Percentiles rank a stretch among this genome's conserved stretches.
phyloP scores from a whole-genome alignment of 2,797 vertebrate genomes.

The Rhynchotus rufescens region DNA sequence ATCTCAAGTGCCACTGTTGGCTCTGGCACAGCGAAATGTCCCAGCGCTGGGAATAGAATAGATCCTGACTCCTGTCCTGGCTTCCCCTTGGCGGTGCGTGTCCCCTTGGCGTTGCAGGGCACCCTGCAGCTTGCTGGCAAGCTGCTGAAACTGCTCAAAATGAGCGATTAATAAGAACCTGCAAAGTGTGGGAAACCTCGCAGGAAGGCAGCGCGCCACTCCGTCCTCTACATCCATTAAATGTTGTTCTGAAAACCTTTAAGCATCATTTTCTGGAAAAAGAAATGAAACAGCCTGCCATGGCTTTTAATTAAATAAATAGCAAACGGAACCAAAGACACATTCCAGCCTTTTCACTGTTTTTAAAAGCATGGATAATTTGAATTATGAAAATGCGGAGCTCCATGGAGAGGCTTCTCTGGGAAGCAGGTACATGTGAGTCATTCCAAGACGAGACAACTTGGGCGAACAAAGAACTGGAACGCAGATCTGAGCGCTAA shows the following conservation, averaged over 20 bases:
- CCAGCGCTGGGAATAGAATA: accelerated
- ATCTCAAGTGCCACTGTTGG: neutral
- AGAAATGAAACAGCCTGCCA: constrained; percentile 3
- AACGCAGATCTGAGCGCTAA: neutral
- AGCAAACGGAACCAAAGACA: neutral
- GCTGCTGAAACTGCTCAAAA: neutral
- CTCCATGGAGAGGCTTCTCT: neutral
- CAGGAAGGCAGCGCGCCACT: neutral
- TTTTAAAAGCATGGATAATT: neutral
- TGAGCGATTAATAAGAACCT: neutral
- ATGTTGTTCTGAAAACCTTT: constrained; percentile 19
- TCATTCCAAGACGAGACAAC: neutral
- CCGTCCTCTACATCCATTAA: constrained; percentile 5
- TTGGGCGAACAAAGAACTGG: neutral
- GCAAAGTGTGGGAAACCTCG: neutral
- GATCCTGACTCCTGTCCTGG: neutral
- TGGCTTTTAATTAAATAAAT: neutral
- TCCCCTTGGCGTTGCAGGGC: neutral
- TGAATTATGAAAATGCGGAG: neutral
- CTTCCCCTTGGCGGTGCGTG: neutral
- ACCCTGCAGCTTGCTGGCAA: neutral
- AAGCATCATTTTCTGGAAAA: neutral
- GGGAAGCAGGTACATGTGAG: neutral
- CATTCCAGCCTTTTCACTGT: neutral
- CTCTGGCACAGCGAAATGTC: neutral